A percentile compares a stretch with the other conserved stretches of the same genome.
Conservation (phyloP, 2,113 vertebrate genomes). For the Puffinus mauretanicus region DNA sequence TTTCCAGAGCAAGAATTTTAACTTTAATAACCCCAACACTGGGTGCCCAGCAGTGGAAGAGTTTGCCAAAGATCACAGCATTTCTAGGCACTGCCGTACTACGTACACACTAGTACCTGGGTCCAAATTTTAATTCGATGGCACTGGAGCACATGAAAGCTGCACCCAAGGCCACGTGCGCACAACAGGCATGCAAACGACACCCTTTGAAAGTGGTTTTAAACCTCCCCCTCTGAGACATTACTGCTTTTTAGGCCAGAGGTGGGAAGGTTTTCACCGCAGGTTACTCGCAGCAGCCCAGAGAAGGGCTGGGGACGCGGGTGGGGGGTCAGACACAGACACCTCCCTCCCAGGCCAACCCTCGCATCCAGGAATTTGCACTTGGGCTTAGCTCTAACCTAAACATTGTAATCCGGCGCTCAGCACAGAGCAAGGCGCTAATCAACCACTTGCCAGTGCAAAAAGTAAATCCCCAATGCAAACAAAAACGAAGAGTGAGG, state of each 20-base stretch:
- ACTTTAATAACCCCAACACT: not conserved
- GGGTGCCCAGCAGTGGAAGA: not conserved
- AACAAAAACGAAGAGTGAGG: not conserved
- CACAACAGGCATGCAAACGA: not conserved
- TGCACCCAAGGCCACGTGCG: not conserved
- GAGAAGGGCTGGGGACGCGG: not conserved
- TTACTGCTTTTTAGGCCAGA: not conserved
- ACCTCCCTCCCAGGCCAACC: not conserved
- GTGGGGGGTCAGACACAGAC: not conserved
- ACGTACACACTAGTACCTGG: not conserved
- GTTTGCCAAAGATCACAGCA: not conserved
- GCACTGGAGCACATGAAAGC: not conserved
- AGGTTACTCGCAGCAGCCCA: not conserved
- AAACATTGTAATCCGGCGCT: rapidly evolving
- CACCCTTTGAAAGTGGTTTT: not conserved
- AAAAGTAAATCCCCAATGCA: not conserved
- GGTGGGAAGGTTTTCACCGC: not conserved
- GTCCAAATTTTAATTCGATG: not conserved
- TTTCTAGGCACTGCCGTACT: not conserved
- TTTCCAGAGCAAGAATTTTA: not conserved
- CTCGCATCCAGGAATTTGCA: not conserved
- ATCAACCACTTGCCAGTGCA: rapidly evolving
- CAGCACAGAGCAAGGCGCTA: rapidly evolving
- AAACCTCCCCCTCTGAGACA: not conserved
- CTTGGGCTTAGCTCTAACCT: not conserved